Percentiles rank a stretch among this genome's conserved stretches.
Conservation (phyloP, 2,797 vertebrate species). For the Neosalanx taihuensis region DNA sequence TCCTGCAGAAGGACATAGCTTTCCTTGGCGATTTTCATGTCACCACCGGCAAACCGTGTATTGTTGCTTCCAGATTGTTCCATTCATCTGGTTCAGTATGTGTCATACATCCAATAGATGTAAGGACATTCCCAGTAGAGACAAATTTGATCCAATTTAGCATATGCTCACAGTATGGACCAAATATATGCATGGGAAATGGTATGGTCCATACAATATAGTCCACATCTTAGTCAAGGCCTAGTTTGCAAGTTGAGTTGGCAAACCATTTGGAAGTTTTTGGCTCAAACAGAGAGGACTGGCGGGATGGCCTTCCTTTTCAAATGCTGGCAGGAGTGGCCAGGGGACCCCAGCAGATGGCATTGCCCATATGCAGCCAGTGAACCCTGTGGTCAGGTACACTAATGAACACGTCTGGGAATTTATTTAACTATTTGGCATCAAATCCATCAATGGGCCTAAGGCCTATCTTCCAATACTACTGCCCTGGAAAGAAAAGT, state of each 20-base stretch:
- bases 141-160: not conserved
- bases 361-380: conserved; percentile 57
- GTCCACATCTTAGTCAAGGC: not conserved
- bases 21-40: not conserved
- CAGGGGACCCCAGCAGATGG: conserved; percentile 69
- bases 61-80: not conserved
- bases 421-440: conserved; percentile 61
- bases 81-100: not conserved
- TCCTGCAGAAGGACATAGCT: not conserved
- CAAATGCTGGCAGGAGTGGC: conserved; percentile 59
- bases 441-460: conserved; percentile 42
- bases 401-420: conserved; percentile 73
- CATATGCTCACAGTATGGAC: not conserved
- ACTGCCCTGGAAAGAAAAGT: conserved; percentile 33
- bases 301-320: conserved; percentile 48
- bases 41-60: not conserved
- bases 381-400: conserved; percentile 72
- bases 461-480: conserved; percentile 22
- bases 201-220: not conserved
- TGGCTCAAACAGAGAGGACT: conserved; percentile 34
- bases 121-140: not conserved
- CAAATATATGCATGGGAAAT: not conserved
- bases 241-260: not conserved
- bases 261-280: conserved; percentile 10
- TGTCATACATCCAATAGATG: not conserved